Evolutionary conservation across 2,797 vertebrate species (phyloP).

Genomic region (Margarornis squamiger): DNA sequence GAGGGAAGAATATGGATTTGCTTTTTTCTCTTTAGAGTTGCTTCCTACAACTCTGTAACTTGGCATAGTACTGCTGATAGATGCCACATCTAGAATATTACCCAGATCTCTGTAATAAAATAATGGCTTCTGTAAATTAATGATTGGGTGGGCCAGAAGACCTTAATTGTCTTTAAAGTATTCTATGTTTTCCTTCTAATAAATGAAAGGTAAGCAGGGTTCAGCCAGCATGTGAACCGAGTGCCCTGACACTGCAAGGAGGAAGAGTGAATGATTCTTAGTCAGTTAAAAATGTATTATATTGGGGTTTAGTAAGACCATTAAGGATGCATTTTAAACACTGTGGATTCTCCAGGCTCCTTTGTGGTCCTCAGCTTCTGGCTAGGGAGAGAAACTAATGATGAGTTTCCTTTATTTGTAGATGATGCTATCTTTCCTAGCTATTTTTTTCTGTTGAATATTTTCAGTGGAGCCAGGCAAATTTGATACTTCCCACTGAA

Average conservation of each 20-base stretch:
- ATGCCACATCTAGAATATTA: not conserved
- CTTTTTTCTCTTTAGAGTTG: not conserved
- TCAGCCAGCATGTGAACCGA: not conserved
- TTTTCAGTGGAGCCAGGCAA: not conserved
- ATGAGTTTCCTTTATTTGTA: not conserved
- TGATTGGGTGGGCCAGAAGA: not conserved
- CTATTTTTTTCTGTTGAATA: not conserved
- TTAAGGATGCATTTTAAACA: not conserved
- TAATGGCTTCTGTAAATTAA: not conserved
- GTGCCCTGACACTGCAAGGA: not conserved
- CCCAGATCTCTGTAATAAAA: not conserved
- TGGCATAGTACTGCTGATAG: not conserved
- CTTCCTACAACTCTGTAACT: not conserved
- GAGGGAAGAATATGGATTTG: not conserved
- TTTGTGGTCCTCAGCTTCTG: not conserved
- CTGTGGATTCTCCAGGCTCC: not conserved
- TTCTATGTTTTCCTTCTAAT: not conserved
- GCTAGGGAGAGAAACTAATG: not conserved
- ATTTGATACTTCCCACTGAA: not conserved
- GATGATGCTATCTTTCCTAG: not conserved
- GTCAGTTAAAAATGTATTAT: not conserved
- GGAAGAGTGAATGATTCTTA: not conserved
- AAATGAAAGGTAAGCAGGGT: not conserved
- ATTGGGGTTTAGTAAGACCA: not conserved
- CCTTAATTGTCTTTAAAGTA: not conserved